Conservation (phyloP, 2,113 vertebrate genomes). For the Tetraodon nigroviridis region DNA sequence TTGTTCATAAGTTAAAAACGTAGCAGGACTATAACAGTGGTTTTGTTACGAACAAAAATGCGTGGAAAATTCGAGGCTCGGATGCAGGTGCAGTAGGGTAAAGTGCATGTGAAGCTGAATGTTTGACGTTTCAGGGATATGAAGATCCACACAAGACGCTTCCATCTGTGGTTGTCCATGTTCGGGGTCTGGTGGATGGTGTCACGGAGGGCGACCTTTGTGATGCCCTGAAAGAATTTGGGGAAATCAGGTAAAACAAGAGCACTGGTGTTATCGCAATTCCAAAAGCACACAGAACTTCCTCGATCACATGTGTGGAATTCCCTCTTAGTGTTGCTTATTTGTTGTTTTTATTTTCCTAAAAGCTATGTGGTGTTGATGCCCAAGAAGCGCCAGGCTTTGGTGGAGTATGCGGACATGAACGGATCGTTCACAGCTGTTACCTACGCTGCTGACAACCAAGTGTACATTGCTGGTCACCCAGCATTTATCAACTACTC, state of each 20-base stretch:
- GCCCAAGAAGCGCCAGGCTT: slow-evolving; percentile 92
- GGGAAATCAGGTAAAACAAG: slow-evolving; percentile 83
- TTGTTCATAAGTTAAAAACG: too few species aligned
- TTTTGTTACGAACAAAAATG: too few species aligned
- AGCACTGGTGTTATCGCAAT: background rate
- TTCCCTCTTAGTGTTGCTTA: background rate
- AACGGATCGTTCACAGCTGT: slow-evolving; percentile 90
- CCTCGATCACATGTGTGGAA: background rate
- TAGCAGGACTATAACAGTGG: too few species aligned
- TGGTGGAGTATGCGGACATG: slow-evolving; percentile 95
- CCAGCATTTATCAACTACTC: slow-evolving; percentile 96
- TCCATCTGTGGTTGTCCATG: slow-evolving; percentile 91
- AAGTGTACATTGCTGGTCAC: slow-evolving; percentile 91
- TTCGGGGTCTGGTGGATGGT: slow-evolving; percentile 88
- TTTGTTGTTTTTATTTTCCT: background rate
- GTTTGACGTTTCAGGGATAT: slow-evolving; percentile 72
- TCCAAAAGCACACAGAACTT: background rate
- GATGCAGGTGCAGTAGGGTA: background rate
- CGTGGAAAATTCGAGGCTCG: too few species aligned
- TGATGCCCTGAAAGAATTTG: slow-evolving; percentile 92
- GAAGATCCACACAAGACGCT: slow-evolving; percentile 94
- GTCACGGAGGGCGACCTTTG: slow-evolving; percentile 91
- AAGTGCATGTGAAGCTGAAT: too few species aligned
- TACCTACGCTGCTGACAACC: slow-evolving; percentile 94
- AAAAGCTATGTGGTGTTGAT: slow-evolving; percentile 93